These are phyloP conservation scores for Hydrocynus forskahlii DNA, from an alignment of 2,797 vertebrate genomes.

Conservation along the genomic window DNA sequence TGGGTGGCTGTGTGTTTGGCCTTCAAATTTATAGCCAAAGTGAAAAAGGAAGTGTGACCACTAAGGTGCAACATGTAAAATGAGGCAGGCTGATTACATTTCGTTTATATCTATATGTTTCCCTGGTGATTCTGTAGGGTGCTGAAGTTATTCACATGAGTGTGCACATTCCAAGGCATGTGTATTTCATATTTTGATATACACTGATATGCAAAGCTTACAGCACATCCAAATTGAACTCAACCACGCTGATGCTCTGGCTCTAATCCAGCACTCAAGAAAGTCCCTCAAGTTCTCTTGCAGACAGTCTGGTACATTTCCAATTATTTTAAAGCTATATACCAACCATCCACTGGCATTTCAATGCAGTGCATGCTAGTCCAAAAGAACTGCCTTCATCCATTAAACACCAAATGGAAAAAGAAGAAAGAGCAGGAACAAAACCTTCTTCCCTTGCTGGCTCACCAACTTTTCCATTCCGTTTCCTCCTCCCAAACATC, in stretches of 20 bases:
- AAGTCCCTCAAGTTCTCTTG: background rate
- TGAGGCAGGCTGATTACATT: no score
- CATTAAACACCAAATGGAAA: background rate
- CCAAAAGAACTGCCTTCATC: background rate
- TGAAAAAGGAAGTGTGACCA: no score
- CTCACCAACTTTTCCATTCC: conserved; percentile 45
- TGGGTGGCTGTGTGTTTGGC: no score
- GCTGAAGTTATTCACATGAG: no score
- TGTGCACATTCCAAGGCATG: no score
- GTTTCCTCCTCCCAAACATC: background rate
- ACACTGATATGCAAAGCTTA: no score
- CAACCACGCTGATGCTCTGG: background rate
- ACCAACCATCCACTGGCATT: background rate
- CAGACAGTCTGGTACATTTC: background rate
- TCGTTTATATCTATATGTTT: background rate
- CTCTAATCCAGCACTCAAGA: background rate
- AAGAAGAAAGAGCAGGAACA: background rate
- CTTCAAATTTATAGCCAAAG: no score
- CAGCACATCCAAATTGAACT: background rate
- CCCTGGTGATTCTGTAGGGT: no score
- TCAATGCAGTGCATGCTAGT: background rate
- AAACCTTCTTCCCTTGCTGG: conserved; percentile 19
- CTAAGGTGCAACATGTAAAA: no score
- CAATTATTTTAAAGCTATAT: background rate
- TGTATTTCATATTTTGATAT: no score